Conservation (phyloP, 2,797 vertebrate species). For the Macropus fuliginosus region DNA sequence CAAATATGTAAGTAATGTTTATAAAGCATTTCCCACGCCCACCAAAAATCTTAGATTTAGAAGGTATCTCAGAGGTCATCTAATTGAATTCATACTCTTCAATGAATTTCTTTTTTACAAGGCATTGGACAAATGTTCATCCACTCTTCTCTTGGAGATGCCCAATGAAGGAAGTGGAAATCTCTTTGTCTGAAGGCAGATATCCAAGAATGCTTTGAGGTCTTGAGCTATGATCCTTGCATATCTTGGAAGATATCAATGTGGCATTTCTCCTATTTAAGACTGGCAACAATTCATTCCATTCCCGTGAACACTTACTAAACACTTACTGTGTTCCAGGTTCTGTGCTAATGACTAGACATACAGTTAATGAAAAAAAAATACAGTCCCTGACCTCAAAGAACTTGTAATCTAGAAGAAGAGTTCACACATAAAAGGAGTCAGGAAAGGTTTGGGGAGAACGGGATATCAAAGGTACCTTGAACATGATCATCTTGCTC, state of each 20-base stretch:
- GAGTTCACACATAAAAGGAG: not conserved
- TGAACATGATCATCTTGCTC: not conserved
- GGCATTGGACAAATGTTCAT: not conserved
- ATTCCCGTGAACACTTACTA: not conserved
- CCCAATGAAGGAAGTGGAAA: not conserved
- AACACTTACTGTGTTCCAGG: not conserved
- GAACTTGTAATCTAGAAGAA: not conserved
- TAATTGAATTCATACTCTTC: not conserved
- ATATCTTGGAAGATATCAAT: not conserved
- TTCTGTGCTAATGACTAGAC: fast-evolving
- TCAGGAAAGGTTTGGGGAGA: not conserved
- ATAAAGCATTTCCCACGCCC: not conserved
- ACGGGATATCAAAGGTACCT: not conserved
- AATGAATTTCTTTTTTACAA: not conserved
- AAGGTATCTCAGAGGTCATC: not conserved
- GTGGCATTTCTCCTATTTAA: not conserved
- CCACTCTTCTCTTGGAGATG: not conserved
- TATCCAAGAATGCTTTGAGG: not conserved
- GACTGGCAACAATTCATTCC: not conserved
- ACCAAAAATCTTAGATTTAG: not conserved
- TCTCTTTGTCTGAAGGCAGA: not conserved
- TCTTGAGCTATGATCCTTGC: not conserved
- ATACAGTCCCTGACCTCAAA: not conserved
- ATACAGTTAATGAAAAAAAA: not conserved
- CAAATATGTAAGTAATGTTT: not conserved